These are phyloP conservation scores for Halictus quadricinctus DNA, from an alignment of 2,888 invertebrate species.

Conservation along the genomic window DNA sequence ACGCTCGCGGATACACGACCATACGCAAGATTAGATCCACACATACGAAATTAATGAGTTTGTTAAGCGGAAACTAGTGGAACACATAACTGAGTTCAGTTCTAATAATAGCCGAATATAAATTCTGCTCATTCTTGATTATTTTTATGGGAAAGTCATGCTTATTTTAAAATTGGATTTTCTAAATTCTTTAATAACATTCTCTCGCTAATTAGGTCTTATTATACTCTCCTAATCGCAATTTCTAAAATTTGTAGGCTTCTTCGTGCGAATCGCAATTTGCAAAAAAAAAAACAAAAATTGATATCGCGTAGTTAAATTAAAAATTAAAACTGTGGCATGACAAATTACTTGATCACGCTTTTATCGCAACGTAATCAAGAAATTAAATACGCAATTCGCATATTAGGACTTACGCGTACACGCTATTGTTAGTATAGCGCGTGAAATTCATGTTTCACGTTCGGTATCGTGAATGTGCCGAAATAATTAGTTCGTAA, in stretches of 20 bases:
- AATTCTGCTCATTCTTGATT: neutral
- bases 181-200: neutral
- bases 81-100: neutral
- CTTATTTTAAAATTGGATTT: neutral
- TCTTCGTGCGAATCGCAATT: neutral
- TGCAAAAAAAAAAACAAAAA: neutral
- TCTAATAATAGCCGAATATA: neutral
- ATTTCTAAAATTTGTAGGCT: neutral
- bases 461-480: neutral
- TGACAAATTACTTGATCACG: neutral
- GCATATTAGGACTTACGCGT: neutral
- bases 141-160: neutral
- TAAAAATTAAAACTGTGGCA: neutral
- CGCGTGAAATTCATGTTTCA: neutral
- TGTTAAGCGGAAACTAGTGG: conserved; percentile 4
- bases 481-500: neutral
- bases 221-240: neutral
- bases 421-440: neutral
- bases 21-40: neutral
- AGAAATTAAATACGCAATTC: neutral
- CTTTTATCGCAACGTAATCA: neutral
- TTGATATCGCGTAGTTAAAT: neutral
- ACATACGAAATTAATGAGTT: neutral
- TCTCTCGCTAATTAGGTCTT: neutral
- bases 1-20: conserved; percentile 1